Percentiles rank a stretch among this genome's conserved stretches.
Conservation (phyloP, 2,888 invertebrate species). For the Hemaris fuciformis region DNA sequence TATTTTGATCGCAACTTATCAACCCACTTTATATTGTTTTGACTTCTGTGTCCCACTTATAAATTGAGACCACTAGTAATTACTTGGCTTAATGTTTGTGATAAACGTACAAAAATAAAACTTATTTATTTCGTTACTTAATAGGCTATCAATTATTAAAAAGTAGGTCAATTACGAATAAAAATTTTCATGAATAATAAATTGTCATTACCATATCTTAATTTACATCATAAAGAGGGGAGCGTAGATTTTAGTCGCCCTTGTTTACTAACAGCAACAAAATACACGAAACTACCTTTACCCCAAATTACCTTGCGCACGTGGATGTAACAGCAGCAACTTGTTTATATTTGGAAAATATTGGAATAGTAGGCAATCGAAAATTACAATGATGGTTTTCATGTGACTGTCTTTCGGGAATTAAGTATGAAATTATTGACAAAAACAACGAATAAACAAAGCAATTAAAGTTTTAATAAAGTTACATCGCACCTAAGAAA, state of each 20-base stretch:
- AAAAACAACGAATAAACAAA: too few relatives aligned
- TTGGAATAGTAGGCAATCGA: neutral
- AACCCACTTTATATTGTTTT: too few relatives aligned
- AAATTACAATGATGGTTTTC: neutral
- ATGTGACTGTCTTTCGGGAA: neutral
- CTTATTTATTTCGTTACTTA: neutral
- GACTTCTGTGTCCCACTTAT: neutral
- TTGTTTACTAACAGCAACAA: neutral
- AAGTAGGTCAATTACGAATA: neutral
- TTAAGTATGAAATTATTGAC: too few relatives aligned
- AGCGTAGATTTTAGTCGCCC: neutral
- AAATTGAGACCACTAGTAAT: neutral
- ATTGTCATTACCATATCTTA: constrained; percentile 8
- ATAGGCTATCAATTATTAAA: neutral
- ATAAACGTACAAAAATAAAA: too few relatives aligned
- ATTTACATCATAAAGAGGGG: neutral
- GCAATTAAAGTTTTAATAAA: too few relatives aligned
- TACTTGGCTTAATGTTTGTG: too few relatives aligned
- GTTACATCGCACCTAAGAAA: too few relatives aligned
- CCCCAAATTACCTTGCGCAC: neutral
- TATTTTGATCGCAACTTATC: too few relatives aligned
- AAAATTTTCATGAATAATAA: constrained; percentile 7
- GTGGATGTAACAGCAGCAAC: neutral
- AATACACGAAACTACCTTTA: neutral
- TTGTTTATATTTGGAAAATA: neutral